phyloP scores from a whole-genome alignment of 2,113 vertebrate species.

The Microcebus tavaratra region DNA sequence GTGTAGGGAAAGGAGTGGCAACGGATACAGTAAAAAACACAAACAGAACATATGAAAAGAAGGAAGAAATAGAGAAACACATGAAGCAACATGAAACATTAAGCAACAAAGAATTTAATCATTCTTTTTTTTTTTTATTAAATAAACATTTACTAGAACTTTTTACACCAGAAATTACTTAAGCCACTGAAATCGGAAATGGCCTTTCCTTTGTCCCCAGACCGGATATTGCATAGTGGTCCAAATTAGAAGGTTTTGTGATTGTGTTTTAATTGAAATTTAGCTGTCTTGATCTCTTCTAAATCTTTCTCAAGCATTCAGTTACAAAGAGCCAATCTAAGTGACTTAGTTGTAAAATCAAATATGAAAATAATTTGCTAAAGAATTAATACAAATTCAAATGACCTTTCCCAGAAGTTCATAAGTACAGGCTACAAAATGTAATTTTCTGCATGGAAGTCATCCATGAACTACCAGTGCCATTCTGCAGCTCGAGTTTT shows the following conservation, averaged over 20 bases:
- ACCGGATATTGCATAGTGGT: not conserved
- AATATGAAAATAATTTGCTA: constrained; percentile 34
- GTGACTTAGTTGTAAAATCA: constrained; percentile 11
- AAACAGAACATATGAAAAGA: not conserved
- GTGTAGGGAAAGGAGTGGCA: not conserved
- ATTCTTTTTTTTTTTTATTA: constrained; percentile 31
- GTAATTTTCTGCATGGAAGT: constrained; percentile 21
- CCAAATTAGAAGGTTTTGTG: not conserved
- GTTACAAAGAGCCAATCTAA: constrained; percentile 25
- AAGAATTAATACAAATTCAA: constrained; percentile 25
- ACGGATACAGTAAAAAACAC: not conserved
- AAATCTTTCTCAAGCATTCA: constrained; percentile 37
- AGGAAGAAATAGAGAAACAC: constrained; percentile 16
- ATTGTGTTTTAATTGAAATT: constrained; percentile 40
- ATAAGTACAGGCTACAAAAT: not conserved
- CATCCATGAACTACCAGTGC: not conserved
- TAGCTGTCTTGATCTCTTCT: not conserved
- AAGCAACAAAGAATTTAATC: not conserved
- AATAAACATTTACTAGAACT: constrained; percentile 23
- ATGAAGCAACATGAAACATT: not conserved
- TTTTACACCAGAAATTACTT: constrained; percentile 38
- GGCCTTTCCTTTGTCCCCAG: not conserved
- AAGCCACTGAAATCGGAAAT: constrained; percentile 1
- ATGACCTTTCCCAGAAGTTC: constrained; percentile 25
- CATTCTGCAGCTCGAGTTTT: not conserved